Percentiles rank a stretch among this genome's conserved stretches.
Conservation (phyloP, 2,113 vertebrate species). For the Puffinus mauretanicus region DNA sequence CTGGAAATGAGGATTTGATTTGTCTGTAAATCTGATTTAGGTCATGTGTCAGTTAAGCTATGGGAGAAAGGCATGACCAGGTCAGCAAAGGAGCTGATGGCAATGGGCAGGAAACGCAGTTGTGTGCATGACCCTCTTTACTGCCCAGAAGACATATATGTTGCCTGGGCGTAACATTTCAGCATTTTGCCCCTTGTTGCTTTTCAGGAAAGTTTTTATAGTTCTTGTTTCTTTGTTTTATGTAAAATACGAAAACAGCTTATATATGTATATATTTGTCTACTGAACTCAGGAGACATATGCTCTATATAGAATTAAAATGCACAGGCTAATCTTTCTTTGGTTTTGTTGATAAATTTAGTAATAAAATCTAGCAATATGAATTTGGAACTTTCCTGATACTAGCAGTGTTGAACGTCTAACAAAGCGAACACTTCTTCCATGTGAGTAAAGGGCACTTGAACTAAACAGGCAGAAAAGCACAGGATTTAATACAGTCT, state of each 20-base stretch:
- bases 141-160: not conserved
- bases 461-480: not conserved
- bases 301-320: not conserved
- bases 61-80: not conserved
- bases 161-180: not conserved
- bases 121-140: not conserved
- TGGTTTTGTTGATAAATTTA: not conserved
- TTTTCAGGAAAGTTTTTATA: not conserved
- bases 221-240: not conserved
- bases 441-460: not conserved
- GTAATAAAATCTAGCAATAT: not conserved
- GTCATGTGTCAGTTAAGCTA: conserved; percentile 42
- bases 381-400: not conserved
- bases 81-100: conserved; percentile 1
- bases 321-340: not conserved
- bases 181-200: not conserved
- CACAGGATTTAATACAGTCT: not conserved
- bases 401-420: not conserved
- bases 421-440: not conserved
- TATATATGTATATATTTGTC: not conserved
- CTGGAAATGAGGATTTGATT: conserved; percentile 27
- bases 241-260: not conserved
- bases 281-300: not conserved
- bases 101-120: not conserved
- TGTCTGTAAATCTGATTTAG: conserved; percentile 57